These are phyloP conservation scores for Nannoperca australis DNA, from an alignment of 2,797 vertebrate genomes.

Conservation along the genomic window DNA sequence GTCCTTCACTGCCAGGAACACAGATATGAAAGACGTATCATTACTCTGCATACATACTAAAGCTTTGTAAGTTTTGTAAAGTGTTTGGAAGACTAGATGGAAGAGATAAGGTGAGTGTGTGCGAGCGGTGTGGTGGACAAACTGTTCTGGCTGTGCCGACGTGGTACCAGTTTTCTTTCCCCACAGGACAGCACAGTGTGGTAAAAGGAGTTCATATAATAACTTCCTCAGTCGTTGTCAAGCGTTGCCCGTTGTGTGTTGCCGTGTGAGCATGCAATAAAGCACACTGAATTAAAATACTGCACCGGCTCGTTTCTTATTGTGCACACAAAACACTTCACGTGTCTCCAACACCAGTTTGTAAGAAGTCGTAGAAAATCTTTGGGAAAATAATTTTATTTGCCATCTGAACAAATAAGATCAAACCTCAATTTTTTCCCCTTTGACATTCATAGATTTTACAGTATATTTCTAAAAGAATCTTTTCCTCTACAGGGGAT, in stretches of 20 bases:
- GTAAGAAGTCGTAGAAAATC: background rate
- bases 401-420: constrained; percentile 12
- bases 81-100: too few species aligned
- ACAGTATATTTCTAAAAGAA: constrained; percentile 7
- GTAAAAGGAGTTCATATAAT: background rate
- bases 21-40: too few species aligned
- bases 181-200: too few species aligned
- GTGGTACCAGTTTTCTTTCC: too few species aligned
- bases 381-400: constrained; percentile 48
- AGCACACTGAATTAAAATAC: background rate
- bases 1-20: too few species aligned
- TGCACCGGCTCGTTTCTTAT: background rate
- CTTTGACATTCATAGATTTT: constrained; percentile 23
- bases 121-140: too few species aligned
- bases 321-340: background rate
- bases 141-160: too few species aligned
- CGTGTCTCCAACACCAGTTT: background rate
- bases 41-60: too few species aligned
- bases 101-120: too few species aligned
- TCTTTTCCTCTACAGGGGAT: background rate
- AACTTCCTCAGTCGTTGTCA: background rate
- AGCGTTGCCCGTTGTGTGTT: background rate
- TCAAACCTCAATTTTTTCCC: background rate
- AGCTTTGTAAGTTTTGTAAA: too few species aligned
- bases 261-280: background rate